Percentiles rank a stretch among this genome's conserved stretches.
phyloP scores from a whole-genome alignment of 2,113 vertebrate genomes.

The Hippocampus abdominalis region DNA sequence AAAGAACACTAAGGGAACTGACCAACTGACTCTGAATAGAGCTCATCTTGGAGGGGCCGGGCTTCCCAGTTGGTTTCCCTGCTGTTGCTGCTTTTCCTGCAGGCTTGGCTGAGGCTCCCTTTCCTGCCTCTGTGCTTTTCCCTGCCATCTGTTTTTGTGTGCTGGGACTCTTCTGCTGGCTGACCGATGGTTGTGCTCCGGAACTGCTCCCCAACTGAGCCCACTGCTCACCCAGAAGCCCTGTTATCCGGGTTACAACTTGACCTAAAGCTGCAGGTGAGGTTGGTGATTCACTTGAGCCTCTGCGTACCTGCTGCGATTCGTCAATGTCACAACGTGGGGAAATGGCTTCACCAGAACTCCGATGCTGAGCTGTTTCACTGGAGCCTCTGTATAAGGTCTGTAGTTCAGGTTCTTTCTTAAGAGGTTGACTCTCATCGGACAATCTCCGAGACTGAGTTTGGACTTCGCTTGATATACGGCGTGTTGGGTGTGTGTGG shows the following conservation, averaged over 20 bases:
- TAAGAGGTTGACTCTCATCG: slow-evolving; percentile 33
- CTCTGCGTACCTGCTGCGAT: slow-evolving; percentile 44
- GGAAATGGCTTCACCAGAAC: slow-evolving; percentile 47
- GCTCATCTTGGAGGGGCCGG: slow-evolving; percentile 87
- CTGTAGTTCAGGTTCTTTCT: slow-evolving; percentile 45
- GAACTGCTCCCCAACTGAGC: slow-evolving; percentile 82
- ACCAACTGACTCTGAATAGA: slow-evolving; percentile 94
- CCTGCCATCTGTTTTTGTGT: slow-evolving; percentile 52
- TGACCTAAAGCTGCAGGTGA: slow-evolving; percentile 84
- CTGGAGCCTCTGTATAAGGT: slow-evolving; percentile 48
- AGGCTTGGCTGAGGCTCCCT: slow-evolving; percentile 53
- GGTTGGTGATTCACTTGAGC: slow-evolving; percentile 62
- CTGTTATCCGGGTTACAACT: slow-evolving; percentile 90
- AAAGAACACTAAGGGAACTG: slow-evolving; percentile 90
- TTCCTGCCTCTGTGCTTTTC: slow-evolving; percentile 53
- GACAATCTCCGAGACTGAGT: slow-evolving; percentile 47
- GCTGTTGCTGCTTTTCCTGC: slow-evolving; percentile 44
- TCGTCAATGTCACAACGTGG: slow-evolving; percentile 40
- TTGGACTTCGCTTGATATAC: slow-evolving; percentile 42
- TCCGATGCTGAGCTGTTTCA: slow-evolving; percentile 47
- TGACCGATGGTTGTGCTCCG: slow-evolving; percentile 80
- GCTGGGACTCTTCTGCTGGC: slow-evolving; percentile 61
- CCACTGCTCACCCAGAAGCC: slow-evolving; percentile 95
- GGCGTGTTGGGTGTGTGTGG: slow-evolving; percentile 35
- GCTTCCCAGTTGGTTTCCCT: slow-evolving; percentile 59